These are phyloP conservation scores for Siphonodentalium dalli DNA, from an alignment of 2,888 invertebrate species.

Conservation along the genomic window DNA sequence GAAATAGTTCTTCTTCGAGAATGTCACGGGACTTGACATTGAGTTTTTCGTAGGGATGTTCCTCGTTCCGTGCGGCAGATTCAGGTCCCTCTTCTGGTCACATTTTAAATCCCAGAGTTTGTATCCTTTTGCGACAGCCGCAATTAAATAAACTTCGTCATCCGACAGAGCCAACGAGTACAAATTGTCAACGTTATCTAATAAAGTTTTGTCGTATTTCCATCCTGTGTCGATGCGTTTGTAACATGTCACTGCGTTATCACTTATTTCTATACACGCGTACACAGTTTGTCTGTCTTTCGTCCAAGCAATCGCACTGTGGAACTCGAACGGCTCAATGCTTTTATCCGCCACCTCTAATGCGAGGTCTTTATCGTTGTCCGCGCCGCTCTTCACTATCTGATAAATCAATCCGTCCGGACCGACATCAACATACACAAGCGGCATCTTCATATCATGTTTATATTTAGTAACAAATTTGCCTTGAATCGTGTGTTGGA, in stretches of 20 bases:
- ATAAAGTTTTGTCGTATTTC: slow-evolving; percentile 56
- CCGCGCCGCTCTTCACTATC: slow-evolving; percentile 51
- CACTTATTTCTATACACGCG: slow-evolving; percentile 63
- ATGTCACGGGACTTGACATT: slow-evolving; percentile 88
- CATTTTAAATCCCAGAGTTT: slow-evolving; percentile 65
- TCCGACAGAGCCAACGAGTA: slow-evolving; percentile 77
- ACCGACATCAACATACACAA: slow-evolving; percentile 42
- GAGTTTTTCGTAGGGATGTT: slow-evolving; percentile 93
- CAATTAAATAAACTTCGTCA: slow-evolving; percentile 81
- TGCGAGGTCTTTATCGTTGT: slow-evolving; percentile 54
- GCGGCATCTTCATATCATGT: slow-evolving; percentile 48
- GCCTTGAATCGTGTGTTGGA: slow-evolving; percentile 46
- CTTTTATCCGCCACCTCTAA: slow-evolving; percentile 52
- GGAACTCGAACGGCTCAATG: slow-evolving; percentile 60
- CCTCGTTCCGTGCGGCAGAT: slow-evolving; percentile 74
- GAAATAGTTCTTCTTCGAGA: slow-evolving; percentile 88
- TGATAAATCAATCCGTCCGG: slow-evolving; percentile 39
- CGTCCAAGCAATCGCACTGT: slow-evolving; percentile 60
- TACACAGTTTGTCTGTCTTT: slow-evolving; percentile 51
- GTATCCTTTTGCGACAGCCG: slow-evolving; percentile 67
- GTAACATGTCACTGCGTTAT: slow-evolving; percentile 60
- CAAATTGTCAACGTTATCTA: slow-evolving; percentile 55
- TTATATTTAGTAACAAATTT: slow-evolving; percentile 38
- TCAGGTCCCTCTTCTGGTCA: slow-evolving; percentile 49
- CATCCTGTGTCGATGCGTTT: slow-evolving; percentile 45